Conservation (phyloP, 92 coral and sea anemone genomes). For the Muricea muricata region DNA sequence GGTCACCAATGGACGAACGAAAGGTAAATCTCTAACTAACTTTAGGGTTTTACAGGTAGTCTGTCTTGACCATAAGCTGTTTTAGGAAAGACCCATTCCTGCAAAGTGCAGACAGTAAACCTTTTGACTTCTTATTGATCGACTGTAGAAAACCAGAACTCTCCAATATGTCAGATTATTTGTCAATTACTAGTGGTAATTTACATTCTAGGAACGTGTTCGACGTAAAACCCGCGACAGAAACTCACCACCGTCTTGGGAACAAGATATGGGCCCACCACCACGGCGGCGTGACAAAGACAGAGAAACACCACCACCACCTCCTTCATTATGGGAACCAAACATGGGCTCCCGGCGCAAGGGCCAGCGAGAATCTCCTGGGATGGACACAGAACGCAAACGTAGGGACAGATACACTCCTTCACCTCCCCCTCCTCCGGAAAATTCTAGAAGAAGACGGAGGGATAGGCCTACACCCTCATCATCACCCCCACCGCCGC, state of each 20-base stretch:
- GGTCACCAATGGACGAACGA: not conserved
- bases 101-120: too few relatives aligned
- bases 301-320: constrained; percentile 19
- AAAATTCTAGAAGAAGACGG: not conserved
- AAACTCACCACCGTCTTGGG: constrained; percentile 53
- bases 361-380: constrained; percentile 17
- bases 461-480: not conserved
- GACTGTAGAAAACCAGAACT: too few relatives aligned
- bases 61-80: too few relatives aligned
- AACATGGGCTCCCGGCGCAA: constrained; percentile 41
- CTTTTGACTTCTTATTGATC: too few relatives aligned
- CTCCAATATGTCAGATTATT: too few relatives aligned
- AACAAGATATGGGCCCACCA: constrained; percentile 44
- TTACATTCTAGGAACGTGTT: constrained; percentile 10
- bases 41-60: too few relatives aligned
- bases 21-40: too few relatives aligned
- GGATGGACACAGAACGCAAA: not conserved
- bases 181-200: not conserved
- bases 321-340: not conserved
- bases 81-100: too few relatives aligned
- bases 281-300: constrained; percentile 37
- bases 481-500: constrained; percentile 8
- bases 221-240: constrained; percentile 40
- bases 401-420: constrained; percentile 7
- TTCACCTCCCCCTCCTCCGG: constrained; percentile 26